phyloP scores from a whole-genome alignment of 1,140 invertebrate species.

The Calliphora vicina region DNA sequence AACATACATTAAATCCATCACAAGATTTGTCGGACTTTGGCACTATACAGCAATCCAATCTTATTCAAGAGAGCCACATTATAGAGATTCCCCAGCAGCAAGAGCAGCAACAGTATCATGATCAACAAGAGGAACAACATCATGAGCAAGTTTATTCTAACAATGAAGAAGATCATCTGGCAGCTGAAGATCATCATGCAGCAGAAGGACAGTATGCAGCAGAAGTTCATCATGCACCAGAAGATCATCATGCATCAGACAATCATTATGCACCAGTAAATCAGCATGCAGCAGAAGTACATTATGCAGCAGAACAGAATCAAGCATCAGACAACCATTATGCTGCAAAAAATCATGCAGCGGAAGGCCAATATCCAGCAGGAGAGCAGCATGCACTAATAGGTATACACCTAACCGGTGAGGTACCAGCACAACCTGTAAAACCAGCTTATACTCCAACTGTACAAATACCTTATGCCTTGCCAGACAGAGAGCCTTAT shows the following conservation, averaged over 20 bases:
- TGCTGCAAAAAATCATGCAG: background rate
- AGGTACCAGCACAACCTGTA: slow-evolving; percentile 46
- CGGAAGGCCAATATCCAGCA: slow-evolving; percentile 51
- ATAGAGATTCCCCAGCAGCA: background rate
- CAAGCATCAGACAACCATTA: too few species aligned
- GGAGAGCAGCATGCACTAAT: too few species aligned
- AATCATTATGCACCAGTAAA: too few species aligned
- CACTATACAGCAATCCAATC: slow-evolving; percentile 19
- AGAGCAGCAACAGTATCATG: background rate
- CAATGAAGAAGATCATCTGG: background rate
- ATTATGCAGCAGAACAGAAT: slow-evolving; percentile 61
- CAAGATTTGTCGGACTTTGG: background rate
- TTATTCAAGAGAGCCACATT: background rate
- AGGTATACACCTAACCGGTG: slow-evolving; percentile 53
- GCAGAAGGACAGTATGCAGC: too few species aligned
- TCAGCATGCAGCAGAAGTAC: background rate
- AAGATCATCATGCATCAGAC: slow-evolving; percentile 55
- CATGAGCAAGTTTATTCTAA: background rate
- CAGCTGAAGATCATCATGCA: slow-evolving; percentile 47
- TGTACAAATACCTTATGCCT: slow-evolving; percentile 34
- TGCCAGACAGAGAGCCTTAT: slow-evolving; percentile 49
- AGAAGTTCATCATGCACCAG: background rate
- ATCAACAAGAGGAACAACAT: slow-evolving; percentile 20
- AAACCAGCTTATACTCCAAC: slow-evolving; percentile 21
- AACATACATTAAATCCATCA: background rate